Evolutionary conservation across 1,140 invertebrate species (phyloP), one percentile per base, ranked within the genome.

Genomic region (Drosophila kanapiae): DNA sequence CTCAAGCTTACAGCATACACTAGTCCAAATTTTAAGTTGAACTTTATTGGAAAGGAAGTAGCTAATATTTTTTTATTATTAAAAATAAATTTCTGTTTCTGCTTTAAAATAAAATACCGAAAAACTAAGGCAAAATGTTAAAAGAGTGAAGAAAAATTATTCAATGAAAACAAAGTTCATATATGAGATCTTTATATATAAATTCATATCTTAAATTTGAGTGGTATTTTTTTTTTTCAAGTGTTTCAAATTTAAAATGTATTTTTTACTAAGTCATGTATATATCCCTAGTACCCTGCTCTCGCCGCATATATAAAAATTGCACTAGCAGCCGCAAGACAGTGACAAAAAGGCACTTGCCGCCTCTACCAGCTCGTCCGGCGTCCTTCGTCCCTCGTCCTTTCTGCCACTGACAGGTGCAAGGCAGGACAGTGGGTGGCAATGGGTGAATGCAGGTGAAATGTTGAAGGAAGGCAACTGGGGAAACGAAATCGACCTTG

Each of bases 301-400:
- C 47, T 68, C 29, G 29, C 43, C 56, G 62, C 27, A 88, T 71
- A 85, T 63, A 87, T 90, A 84, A 90, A 87, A 87, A 88, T 84
- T 88, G 85, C 85, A 90, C 69, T 75, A 65, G 78, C 74, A 85
- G 67, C 81, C 70, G 47, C 60, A 83, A 84, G 84, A 84, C 85
- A 88, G 84, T 88, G 84, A 88, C 84, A 87, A 87, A 87, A 87
- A 78, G 84, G 64, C 83, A 88, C 83, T 87, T 87, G 80, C 84
- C 75, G 81, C 27, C 65, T 57, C 51, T 35, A 13, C 63, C 56
- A 31, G 18, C 37, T 18, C 18, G 43, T 51, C 53, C 38, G 23
- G 23, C 23, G 18, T 3, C 31, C 40, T 16, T 18, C 70, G 35
- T 75, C 42, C 49, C 53, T 63, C 43, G 27, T 33, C 27, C 43